Conservation (phyloP, 2,888 invertebrate genomes). For the Dascillus cervinus region DNA sequence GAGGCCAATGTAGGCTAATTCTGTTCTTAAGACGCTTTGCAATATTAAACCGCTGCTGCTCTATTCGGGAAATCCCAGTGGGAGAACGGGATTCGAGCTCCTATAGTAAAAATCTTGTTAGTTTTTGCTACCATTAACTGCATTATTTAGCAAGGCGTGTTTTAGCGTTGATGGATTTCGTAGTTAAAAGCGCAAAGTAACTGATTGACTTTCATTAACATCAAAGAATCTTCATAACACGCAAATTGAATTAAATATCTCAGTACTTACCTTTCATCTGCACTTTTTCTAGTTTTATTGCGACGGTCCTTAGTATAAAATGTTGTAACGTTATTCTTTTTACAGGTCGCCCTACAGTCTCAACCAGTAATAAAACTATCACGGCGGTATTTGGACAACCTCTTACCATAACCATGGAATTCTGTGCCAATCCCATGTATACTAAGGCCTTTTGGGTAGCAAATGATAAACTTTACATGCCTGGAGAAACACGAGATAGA, state of each 20-base stretch:
- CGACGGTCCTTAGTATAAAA: not conserved
- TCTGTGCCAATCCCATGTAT: slow-evolving; percentile 69
- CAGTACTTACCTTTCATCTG: not conserved
- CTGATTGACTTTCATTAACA: too few relatives aligned
- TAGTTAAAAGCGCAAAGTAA: too few relatives aligned
- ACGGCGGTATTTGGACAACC: slow-evolving; percentile 63
- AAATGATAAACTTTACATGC: slow-evolving; percentile 46
- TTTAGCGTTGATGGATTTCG: too few relatives aligned
- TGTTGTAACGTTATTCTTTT: slow-evolving; percentile 24
- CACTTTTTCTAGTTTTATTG: not conserved
- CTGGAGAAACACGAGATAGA: slow-evolving; percentile 45
- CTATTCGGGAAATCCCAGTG: too few relatives aligned
- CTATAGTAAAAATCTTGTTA: too few relatives aligned
- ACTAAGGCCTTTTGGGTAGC: slow-evolving; percentile 57
- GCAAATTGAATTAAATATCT: not conserved
- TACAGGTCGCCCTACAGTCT: slow-evolving; percentile 60
- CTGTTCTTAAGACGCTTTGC: too few relatives aligned
- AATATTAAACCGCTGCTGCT: too few relatives aligned
- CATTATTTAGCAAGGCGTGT: too few relatives aligned
- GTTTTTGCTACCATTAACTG: too few relatives aligned
- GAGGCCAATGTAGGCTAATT: too few relatives aligned
- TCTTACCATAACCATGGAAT: slow-evolving; percentile 61
- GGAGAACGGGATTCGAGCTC: too few relatives aligned
- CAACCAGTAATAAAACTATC: slow-evolving; percentile 57
- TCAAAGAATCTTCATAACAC: too few relatives aligned